A percentile compares a stretch with the other conserved stretches of the same genome.
Conservation (phyloP, 2,888 invertebrate species). For the Galerucella calmariensis region DNA sequence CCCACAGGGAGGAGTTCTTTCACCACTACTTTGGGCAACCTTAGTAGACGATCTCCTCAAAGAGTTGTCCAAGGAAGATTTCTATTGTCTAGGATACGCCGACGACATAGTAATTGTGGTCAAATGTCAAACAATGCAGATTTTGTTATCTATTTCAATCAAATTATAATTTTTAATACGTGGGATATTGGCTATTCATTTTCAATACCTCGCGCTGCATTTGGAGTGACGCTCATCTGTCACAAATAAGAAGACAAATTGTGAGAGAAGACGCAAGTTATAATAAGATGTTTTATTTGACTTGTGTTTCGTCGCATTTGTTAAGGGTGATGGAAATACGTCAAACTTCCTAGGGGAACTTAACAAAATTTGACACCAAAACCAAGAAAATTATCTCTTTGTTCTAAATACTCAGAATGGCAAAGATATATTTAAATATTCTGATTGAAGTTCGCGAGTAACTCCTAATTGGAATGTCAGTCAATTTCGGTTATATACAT, state of each 20-base stretch:
- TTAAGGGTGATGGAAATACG: conserved; percentile 17
- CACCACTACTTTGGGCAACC: no score
- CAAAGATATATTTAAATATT: background rate
- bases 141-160: no score
- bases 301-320: conserved; percentile 21
- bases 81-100: no score
- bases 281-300: conserved; percentile 29
- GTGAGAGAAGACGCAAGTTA: conserved; percentile 21
- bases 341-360: conserved; percentile 12
- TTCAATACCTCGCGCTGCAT: background rate
- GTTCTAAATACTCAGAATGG: conserved; percentile 7
- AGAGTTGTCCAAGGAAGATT: no score
- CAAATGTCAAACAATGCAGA: no score
- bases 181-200: no score
- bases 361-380: conserved; percentile 17
- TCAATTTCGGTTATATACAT: background rate
- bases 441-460: background rate
- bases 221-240: background rate
- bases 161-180: no score
- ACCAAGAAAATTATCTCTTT: conserved; percentile 19
- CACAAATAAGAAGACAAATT: conserved; percentile 19
- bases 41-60: no score
- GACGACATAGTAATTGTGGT: no score
- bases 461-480: conserved; percentile 9
- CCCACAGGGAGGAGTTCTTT: no score